Evolutionary conservation across 2,113 vertebrate species (phyloP), one percentile per base, ranked within the genome.

Genomic region (Rostratula benghalensis): DNA sequence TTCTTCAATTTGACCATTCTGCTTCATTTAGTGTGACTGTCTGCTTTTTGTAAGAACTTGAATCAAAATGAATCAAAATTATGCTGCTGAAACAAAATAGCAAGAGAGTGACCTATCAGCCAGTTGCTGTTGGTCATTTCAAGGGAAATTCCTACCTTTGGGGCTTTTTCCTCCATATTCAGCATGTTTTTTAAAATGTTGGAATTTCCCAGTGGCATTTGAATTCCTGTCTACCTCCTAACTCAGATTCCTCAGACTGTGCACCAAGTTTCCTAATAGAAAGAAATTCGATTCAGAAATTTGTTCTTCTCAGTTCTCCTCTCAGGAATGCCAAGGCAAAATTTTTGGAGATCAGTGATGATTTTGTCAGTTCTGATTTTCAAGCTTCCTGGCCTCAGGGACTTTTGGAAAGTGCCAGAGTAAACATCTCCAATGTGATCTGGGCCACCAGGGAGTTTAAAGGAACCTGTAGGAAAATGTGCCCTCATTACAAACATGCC

Each of bases 61-160:
- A 78, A 86, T 81, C 67, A 90, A 86, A 96, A 93, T 35, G 39
- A 76, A 91, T 91, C 45, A 83, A 81, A 95, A 70, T 54, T 23
- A 39, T 61, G 75, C 12, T 69, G 10, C 68, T 86, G 82, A 81
- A 91, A 86, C 4, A 70, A 86, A 81, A 86, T 5, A 80, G 20
- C 46, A 74, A 41, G 35, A 43, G 46, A 70, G 23, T 81, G 76
- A 93, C 33, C 50, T 64, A 93, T 89, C 10, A 77, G 21, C 8
- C 50, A 93, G 24, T 43, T 43, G 35, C 37, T 93, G 50, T 63
- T 85, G 65, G 77, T 56, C 39, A 90, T 83, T 86, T 88, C 43
- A 87, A 75, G 73, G 46, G 46, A 94, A 89, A 84, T 86, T 86
- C 69, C 76, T 86, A 1, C 10, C 69, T 80, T 50, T 83, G 46